Evolutionary conservation across 2,113 vertebrate species (phyloP).

Genomic region (Rhinoderma darwinii): DNA sequence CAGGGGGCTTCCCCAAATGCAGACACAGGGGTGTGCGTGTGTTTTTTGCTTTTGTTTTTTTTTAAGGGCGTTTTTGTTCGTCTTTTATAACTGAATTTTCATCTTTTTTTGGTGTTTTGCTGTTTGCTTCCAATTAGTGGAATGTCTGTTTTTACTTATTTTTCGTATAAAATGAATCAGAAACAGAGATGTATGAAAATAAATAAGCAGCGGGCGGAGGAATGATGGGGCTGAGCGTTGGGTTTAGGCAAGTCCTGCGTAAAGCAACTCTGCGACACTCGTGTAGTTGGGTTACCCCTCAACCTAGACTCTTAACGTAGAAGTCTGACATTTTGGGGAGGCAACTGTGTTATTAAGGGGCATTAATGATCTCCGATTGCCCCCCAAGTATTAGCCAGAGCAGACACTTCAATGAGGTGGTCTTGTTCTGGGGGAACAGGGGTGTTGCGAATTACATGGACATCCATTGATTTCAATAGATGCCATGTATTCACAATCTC

Average conservation of each 20-base stretch:
- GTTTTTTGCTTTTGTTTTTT: background rate
- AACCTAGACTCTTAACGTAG: background rate
- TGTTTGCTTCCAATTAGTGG: constrained; percentile 55
- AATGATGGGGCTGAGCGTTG: background rate
- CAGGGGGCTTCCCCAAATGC: constrained; percentile 38
- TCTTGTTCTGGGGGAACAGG: too few species aligned
- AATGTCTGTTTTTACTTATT: constrained; percentile 46
- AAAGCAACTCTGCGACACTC: background rate
- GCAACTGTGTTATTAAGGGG: background rate
- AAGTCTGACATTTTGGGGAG: background rate
- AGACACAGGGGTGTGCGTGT: constrained; percentile 31
- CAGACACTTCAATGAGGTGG: too few species aligned
- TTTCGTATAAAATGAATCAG: constrained; percentile 49
- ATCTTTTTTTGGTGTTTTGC: constrained; percentile 56
- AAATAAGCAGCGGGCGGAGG: background rate
- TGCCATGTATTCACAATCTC: too few species aligned
- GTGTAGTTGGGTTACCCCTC: background rate
- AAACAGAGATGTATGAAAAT: constrained; percentile 41
- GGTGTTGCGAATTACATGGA: too few species aligned
- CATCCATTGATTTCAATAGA: too few species aligned
- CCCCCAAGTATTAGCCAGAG: background rate
- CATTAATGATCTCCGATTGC: background rate
- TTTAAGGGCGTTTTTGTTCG: constrained; percentile 5
- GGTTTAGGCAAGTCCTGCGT: background rate
- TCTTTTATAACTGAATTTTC: constrained; percentile 44